Conservation (phyloP, 2,888 invertebrate species). For the Biston stratarius region DNA sequence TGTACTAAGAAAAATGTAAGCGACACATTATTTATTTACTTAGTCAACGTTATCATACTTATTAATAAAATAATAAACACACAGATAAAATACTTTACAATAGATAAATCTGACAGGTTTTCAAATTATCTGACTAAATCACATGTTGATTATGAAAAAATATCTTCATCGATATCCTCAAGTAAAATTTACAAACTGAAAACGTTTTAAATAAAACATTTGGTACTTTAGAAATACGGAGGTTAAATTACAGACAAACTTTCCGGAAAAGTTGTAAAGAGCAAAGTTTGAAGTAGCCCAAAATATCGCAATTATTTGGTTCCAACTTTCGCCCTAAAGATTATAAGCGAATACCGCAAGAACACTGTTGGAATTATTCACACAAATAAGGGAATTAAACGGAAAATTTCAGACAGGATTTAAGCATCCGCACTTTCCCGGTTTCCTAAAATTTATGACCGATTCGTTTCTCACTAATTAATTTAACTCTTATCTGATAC, state of each 20-base stretch:
- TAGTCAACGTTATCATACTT: too few species aligned
- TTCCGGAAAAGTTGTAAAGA: conserved; percentile 33
- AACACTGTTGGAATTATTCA: conserved; percentile 54
- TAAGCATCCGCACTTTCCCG: conserved; percentile 52
- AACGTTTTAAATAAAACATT: conserved; percentile 25
- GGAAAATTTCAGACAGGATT: conserved; percentile 55
- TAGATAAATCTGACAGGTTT: too few species aligned
- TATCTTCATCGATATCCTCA: not conserved
- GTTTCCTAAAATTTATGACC: conserved; percentile 67
- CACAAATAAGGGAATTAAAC: conserved; percentile 47
- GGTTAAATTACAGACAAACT: conserved; percentile 23
- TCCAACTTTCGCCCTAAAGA: conserved; percentile 30
- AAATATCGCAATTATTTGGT: conserved; percentile 38
- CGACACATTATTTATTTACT: too few species aligned
- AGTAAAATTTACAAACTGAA: conserved; percentile 11
- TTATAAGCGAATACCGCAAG: conserved; percentile 36
- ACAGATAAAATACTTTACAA: too few species aligned
- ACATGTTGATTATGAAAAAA: not conserved
- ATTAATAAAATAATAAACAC: too few species aligned
- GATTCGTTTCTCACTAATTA: conserved; percentile 71
- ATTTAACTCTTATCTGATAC: conserved; percentile 73
- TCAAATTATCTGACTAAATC: too few species aligned
- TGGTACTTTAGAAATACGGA: conserved; percentile 18
- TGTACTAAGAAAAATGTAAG: too few species aligned
- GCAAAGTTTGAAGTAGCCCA: conserved; percentile 31